Conservation (phyloP, 2,113 vertebrate species). For the Campylomormyrus tamandua region DNA sequence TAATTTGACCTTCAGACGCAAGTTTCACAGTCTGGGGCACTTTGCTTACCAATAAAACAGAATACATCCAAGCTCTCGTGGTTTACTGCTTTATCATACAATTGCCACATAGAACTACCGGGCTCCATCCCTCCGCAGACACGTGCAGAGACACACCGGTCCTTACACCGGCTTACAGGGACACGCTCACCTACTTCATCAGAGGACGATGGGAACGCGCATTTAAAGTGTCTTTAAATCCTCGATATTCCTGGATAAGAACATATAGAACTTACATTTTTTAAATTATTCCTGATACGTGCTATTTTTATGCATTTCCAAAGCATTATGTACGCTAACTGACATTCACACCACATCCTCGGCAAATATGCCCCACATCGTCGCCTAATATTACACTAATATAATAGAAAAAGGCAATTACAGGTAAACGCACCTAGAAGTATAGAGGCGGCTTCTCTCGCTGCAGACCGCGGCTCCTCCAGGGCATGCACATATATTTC, state of each 20-base stretch:
- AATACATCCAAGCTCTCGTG: not conserved
- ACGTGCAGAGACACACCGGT: not conserved
- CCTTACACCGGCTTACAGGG: not conserved
- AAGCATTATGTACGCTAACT: not conserved
- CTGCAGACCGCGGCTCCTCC: not conserved
- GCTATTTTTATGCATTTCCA: not conserved
- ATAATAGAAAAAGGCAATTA: not conserved
- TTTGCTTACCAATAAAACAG: not conserved
- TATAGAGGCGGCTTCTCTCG: not conserved
- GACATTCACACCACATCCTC: not conserved
- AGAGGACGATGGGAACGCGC: not conserved
- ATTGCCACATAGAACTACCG: not conserved
- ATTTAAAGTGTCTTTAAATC: not conserved
- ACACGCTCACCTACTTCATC: not conserved
- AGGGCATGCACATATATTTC: too few relatives aligned
- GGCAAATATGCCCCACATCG: not conserved
- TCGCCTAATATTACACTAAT: not conserved
- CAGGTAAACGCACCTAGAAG: not conserved
- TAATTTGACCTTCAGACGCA: slow-evolving; percentile 1
- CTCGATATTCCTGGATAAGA: not conserved
- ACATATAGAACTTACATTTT: not conserved
- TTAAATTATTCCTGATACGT: not conserved
- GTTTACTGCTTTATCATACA: not conserved
- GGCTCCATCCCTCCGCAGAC: not conserved
- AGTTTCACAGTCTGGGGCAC: not conserved